Base-by-base conservation (phyloP, 1,140 invertebrate species). In the Temnothorax longispinosus region DNA sequence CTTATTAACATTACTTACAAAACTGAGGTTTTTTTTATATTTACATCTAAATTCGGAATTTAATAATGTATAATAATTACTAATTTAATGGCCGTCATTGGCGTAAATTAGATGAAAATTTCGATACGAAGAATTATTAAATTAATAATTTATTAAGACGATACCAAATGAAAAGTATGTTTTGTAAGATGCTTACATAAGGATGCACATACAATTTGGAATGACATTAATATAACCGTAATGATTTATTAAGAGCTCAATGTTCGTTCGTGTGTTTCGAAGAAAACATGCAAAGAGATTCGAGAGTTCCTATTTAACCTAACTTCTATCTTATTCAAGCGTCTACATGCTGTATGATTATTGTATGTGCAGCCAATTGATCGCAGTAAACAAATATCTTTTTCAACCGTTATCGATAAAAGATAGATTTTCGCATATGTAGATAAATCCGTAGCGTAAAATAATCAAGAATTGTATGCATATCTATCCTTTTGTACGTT, bases 401-500 rank as follows among this genome's bases (percentile, higher is more conserved):
- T 58, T 38, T 13, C 35, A 77, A 18, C n/a, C 35, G 11, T 72
- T 74, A 10, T 6, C 1, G 11, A 75, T 41, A 52, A 56, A 87
- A 75, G 21, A 6, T 86, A 76, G 3, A n/a, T 21, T 27, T 27
- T n/a, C 11, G 41, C 10, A 41, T 18, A 47, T 56, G 1, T 27
- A 50, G 32, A 69, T 41, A 10, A 60, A 65, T 27, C 2, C 47
- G n/a, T 11, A 81, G 13, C n/a, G 2, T 71, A 27, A 56, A 80
- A 69, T 38, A 50, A 69, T 81, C 0, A 56, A 54, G 15, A 77
- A 62, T 38, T 62, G 58, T 64, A 62, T 60, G 56, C 15, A 11
- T n/a, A 13, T 60, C 38, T 62, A 78, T 50, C 38, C 32, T 58
- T 76, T 88, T 75, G 18, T 56, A 77, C 41, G 76, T 72, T 38